Evolutionary conservation across 1,140 invertebrate genomes (phyloP).

Genomic region (Zophobas atratus): DNA sequence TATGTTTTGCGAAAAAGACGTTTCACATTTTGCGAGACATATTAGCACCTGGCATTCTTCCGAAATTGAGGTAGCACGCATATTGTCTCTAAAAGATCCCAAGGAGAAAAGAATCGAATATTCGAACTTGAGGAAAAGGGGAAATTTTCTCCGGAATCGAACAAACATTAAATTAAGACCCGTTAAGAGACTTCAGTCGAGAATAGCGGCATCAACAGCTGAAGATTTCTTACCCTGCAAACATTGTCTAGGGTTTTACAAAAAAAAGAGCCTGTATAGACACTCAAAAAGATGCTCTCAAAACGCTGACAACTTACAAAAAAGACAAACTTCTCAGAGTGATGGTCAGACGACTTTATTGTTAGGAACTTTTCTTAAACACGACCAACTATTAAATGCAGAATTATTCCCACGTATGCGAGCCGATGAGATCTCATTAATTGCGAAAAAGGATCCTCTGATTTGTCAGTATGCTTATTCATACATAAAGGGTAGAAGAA

Average conservation of each 20-base stretch:
- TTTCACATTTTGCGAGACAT: no score
- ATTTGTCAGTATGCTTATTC: constrained; percentile 46
- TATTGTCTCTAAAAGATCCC: no score
- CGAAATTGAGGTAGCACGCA: no score
- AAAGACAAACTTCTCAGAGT: constrained; percentile 28
- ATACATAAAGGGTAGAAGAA: constrained; percentile 36
- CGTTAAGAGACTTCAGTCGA: no score
- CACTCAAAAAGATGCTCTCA: background rate
- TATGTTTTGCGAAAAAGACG: no score
- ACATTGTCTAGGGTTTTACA: constrained; percentile 16
- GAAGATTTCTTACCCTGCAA: background rate
- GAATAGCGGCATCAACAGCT: no score
- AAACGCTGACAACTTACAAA: background rate
- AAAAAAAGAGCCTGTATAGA: constrained; percentile 9
- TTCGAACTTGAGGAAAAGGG: no score
- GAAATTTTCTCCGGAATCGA: no score
- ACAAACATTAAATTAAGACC: no score
- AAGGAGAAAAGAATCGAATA: no score
- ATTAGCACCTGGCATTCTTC: no score
- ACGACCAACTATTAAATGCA: constrained; percentile 29
- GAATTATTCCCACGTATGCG: constrained; percentile 45
- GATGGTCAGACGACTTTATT: constrained; percentile 31
- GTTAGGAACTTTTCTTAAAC: constrained; percentile 6
- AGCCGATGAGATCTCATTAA: constrained; percentile 16
- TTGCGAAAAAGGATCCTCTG: constrained; percentile 32